phyloP scores from a whole-genome alignment of 2,888 invertebrate genomes.

The Drosophila borealis region DNA sequence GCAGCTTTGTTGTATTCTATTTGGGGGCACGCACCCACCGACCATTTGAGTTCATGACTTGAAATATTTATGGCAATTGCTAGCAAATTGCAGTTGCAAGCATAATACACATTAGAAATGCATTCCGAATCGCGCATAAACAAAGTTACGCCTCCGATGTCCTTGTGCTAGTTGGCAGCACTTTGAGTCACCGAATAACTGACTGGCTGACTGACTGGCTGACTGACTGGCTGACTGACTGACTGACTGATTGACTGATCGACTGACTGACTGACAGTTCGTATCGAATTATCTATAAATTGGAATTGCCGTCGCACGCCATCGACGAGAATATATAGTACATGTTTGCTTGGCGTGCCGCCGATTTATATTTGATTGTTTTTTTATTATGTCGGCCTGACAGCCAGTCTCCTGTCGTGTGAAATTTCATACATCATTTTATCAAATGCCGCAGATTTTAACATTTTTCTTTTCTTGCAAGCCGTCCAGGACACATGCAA shows the following conservation, averaged over 20 bases:
- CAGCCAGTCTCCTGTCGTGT: constrained; percentile 36
- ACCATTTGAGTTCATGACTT: constrained; percentile 12
- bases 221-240: constrained; percentile 26
- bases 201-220: constrained; percentile 25
- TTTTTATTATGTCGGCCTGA: constrained; percentile 34
- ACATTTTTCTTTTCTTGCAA: constrained; percentile 11
- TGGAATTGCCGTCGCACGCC: constrained; percentile 61
- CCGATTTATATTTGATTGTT: constrained; percentile 62
- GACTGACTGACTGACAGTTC: constrained; percentile 51
- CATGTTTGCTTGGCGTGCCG: constrained; percentile 44
- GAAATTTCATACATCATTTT: constrained; percentile 61
- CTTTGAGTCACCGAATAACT: constrained; percentile 29
- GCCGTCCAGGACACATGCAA: constrained; percentile 51
- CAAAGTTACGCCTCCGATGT: constrained; percentile 54
- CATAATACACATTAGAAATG: constrained; percentile 73
- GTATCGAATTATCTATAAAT: constrained; percentile 77
- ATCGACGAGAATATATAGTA: constrained; percentile 53
- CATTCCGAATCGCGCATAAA: constrained; percentile 63
- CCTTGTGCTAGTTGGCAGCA: constrained; percentile 65
- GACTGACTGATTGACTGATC: constrained; percentile 20
- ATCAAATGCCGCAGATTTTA: constrained; percentile 35
- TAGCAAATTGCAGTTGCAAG: constrained; percentile 54
- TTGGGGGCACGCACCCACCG: constrained; percentile 34
- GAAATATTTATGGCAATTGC: constrained; percentile 53
- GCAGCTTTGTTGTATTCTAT: constrained; percentile 28